phyloP scores from a whole-genome alignment of 1,140 invertebrate genomes.

The Drosophila hydei region DNA sequence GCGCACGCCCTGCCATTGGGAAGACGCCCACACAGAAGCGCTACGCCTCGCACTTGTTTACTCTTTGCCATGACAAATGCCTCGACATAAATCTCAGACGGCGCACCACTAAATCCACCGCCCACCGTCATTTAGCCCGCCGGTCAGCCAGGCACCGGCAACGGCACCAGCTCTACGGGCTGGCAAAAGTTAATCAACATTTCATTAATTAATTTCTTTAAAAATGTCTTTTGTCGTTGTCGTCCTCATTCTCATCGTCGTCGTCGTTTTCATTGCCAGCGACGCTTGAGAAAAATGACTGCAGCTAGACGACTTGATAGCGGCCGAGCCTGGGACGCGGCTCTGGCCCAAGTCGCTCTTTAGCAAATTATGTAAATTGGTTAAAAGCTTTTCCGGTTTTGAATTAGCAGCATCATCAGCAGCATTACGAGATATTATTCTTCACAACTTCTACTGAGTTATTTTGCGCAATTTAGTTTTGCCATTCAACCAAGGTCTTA shows the following conservation, averaged over 20 bases:
- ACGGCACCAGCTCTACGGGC: constrained; percentile 36
- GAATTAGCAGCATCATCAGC: constrained; percentile 80
- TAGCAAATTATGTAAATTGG: constrained; percentile 80
- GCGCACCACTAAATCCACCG: constrained; percentile 18
- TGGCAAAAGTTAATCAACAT: constrained; percentile 83
- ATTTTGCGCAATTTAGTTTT: constrained; percentile 49
- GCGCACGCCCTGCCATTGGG: constrained; percentile 53
- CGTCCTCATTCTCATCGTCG: constrained; percentile 15
- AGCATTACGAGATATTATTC: constrained; percentile 62
- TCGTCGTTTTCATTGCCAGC: constrained; percentile 23
- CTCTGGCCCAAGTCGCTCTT: constrained; percentile 30
- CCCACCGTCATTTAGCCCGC: constrained; percentile 5
- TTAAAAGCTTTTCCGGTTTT: constrained; percentile 82
- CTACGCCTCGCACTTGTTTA: constrained; percentile 74
- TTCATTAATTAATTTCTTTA: constrained; percentile 83
- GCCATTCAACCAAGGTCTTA: constrained; percentile 3
- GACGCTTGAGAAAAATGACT: constrained; percentile 64
- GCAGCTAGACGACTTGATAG: constrained; percentile 49
- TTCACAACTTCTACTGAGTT: constrained; percentile 53
- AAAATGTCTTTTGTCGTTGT: constrained; percentile 59
- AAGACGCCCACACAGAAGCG: constrained; percentile 38
- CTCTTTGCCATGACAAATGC: constrained; percentile 78
- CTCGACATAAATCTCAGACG: constrained; percentile 79
- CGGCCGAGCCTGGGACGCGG: constrained; percentile 9
- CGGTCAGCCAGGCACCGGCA: constrained; percentile 26